Base-by-base conservation (phyloP, 1,140 invertebrate species). In the Tetramorium alpestre region DNA sequence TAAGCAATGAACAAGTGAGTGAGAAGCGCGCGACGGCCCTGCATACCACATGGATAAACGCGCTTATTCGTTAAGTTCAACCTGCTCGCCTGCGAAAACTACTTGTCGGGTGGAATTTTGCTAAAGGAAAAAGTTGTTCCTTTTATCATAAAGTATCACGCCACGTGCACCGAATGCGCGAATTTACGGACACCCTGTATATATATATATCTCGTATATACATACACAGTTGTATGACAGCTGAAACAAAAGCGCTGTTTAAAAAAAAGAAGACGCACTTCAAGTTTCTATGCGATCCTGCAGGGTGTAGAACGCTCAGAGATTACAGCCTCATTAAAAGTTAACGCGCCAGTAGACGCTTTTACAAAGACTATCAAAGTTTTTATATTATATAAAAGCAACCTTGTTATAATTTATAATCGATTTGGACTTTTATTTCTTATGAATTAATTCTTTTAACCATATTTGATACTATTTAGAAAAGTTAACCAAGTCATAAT, bases 231-330 rank as follows among this genome's bases (percentile, higher is more conserved):
- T 47, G 10, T 67, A 13, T 28, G 47, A 38, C 25, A 25, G 44
- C n/a, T 22, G 77, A 81, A 69, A 47, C 13, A 44, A 47, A 75
- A 75, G 38, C 28, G 22, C 11, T 75, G 72, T 8, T 60, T 49
- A 25, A 58, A 75, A 41, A 8, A 13, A 22, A 41, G 3, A 33
- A 33, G 33, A 2, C 41, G 2, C 6, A 41, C n/a, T 13, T 75
- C 33, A 58, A 33, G 16, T 65, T 78, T 78, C 18, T 22, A 49
- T 78, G 44, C 10, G 18, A 78, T 47, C 25, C n/a, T 78, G 22
- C 22, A 22, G 22, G 22, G 22, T 22, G 38, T 10, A 22, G 11
- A 62, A 60, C 13, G 75, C 56, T 44, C 16, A 13, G 13, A 58
- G 33, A 7, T 4, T 25, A 18, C 8, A 28, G 16, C 16, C 25